These are phyloP conservation scores for Etheostoma nigrum DNA, from an alignment of 2,797 vertebrate genomes.

Conservation along the genomic window DNA sequence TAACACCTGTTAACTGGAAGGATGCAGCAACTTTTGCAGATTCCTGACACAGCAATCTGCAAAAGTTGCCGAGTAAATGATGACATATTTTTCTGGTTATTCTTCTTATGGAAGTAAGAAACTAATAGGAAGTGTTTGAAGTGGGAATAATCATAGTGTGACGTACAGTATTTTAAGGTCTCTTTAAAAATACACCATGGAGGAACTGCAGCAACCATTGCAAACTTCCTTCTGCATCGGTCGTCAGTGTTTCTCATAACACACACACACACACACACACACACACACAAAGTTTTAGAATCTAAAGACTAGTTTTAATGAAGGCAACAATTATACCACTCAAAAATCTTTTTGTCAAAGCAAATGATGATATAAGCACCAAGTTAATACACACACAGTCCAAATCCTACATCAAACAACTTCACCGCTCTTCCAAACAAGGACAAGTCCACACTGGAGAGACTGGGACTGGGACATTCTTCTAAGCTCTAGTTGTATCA, in stretches of 20 bases:
- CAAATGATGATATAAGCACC: too few relatives aligned
- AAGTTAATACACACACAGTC: constrained; percentile 28
- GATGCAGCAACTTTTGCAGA: background rate
- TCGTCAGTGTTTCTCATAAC: background rate
- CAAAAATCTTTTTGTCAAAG: background rate
- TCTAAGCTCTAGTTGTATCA: constrained; percentile 74
- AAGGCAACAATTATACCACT: background rate
- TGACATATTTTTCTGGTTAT: background rate
- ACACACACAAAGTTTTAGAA: background rate
- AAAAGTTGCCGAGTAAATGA: too few relatives aligned
- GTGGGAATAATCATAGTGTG: background rate
- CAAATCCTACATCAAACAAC: constrained; percentile 37
- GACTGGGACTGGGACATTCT: constrained; percentile 37
- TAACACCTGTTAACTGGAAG: background rate
- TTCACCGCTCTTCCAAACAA: constrained; percentile 73
- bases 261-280: background rate
- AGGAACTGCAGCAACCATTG: constrained; percentile 21
- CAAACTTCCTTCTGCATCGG: constrained; percentile 19
- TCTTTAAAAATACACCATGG: background rate
- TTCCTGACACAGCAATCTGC: background rate
- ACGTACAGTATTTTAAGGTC: background rate
- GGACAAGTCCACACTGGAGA: constrained; percentile 68
- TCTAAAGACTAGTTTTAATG: background rate
- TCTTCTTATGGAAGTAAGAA: background rate
- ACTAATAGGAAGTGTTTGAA: background rate